Conservation (phyloP, 2,797 vertebrate species). For the Myoxocephalus aenaeus region DNA sequence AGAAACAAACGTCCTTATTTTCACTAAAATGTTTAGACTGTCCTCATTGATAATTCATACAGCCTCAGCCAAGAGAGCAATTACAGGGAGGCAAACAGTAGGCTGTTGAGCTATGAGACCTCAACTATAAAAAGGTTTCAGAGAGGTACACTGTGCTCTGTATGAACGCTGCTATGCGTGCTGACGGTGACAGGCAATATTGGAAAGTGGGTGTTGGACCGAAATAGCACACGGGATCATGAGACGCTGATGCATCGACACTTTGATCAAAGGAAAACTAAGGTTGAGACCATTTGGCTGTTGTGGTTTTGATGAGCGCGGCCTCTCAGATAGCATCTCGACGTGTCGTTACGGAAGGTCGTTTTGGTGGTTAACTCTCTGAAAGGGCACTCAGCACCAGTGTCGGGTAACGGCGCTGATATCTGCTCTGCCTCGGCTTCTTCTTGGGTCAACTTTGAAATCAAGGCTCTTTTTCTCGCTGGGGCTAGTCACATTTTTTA, state of each 20-base stretch:
- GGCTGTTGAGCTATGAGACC: slow-evolving; percentile 46
- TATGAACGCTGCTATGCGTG: slow-evolving; percentile 9
- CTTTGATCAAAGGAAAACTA: slow-evolving; percentile 71
- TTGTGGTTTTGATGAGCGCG: slow-evolving; percentile 67
- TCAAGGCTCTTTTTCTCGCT: slow-evolving; percentile 17
- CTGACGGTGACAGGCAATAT: slow-evolving; percentile 46
- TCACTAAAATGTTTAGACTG: slow-evolving; percentile 51
- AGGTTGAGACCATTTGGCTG: slow-evolving; percentile 72
- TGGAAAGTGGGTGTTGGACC: slow-evolving; percentile 56
- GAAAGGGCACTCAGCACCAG: slow-evolving; percentile 73
- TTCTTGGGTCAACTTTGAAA: slow-evolving; percentile 48
- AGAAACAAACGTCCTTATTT: slow-evolving; percentile 20
- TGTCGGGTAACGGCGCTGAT: slow-evolving; percentile 66
- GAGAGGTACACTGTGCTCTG: slow-evolving; percentile 32
- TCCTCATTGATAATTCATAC: slow-evolving; percentile 76
- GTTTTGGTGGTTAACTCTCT: slow-evolving; percentile 68
- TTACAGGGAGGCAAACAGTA: slow-evolving; percentile 68
- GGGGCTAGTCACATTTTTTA: too few species aligned
- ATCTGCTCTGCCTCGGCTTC: slow-evolving; percentile 35
- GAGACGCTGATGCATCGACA: slow-evolving; percentile 66
- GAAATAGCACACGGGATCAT: slow-evolving; percentile 73
- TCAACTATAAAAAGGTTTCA: slow-evolving; percentile 37
- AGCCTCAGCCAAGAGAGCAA: slow-evolving; percentile 59
- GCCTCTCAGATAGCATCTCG: slow-evolving; percentile 73
- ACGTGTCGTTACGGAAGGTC: slow-evolving; percentile 75